Percentiles rank a stretch among this genome's conserved stretches.
phyloP scores from a whole-genome alignment of 2,113 vertebrate genomes.

The Hyla sarda region DNA sequence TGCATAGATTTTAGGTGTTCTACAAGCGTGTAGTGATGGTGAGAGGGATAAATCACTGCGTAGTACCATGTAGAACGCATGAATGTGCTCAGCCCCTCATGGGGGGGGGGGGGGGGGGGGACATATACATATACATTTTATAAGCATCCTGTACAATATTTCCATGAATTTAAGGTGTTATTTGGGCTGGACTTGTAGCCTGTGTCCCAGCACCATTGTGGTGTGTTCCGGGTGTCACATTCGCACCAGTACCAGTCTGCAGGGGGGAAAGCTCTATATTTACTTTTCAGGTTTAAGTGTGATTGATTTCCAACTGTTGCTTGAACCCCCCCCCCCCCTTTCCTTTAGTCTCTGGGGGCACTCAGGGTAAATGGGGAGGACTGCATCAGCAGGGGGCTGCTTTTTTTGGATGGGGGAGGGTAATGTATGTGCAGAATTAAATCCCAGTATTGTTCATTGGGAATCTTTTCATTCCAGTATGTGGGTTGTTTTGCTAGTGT shows the following conservation, averaged over 20 bases:
- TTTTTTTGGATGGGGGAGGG: conserved; percentile 9
- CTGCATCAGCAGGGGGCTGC: not conserved
- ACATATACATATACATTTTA: not conserved
- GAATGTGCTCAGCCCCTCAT: not conserved
- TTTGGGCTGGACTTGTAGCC: not conserved
- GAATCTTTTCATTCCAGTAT: conserved; percentile 33
- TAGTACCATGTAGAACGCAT: not conserved
- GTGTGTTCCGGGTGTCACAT: not conserved
- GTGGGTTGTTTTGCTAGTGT: conserved; percentile 38
- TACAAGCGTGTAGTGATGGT: not conserved
- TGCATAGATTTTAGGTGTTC: not conserved
- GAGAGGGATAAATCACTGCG: conserved; percentile 35
- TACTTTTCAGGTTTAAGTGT: conserved; percentile 12
- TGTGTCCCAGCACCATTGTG: not conserved
- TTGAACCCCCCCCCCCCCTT: not conserved
- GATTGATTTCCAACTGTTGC: conserved; percentile 45
- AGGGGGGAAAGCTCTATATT: not conserved
- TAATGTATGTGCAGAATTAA: not conserved
- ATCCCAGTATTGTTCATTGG: conserved; percentile 27
- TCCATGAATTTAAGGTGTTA: not conserved
- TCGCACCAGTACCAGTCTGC: not conserved
- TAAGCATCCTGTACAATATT: not conserved
- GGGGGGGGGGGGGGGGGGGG: not conserved
- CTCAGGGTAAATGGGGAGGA: conserved; percentile 20
- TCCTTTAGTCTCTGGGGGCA: conserved; percentile 35